Evolutionary conservation across 2,113 vertebrate species (phyloP).

Genomic region (Shinisaurus crocodilurus): DNA sequence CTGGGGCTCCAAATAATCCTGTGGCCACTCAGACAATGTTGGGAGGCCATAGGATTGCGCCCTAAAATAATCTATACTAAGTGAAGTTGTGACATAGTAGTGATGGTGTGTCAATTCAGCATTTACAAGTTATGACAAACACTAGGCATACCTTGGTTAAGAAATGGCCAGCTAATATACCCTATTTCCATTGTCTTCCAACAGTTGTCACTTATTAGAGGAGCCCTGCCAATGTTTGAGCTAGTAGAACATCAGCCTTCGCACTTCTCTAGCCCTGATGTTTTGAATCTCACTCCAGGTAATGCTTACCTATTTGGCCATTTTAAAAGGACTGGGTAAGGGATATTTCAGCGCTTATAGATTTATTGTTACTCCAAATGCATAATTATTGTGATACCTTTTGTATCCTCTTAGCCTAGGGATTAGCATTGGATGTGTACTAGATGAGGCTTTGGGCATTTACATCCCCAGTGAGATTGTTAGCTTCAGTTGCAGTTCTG

Average conservation of each 20-base stretch:
- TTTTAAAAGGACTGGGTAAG: neutral
- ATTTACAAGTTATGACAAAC: neutral
- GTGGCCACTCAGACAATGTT: no score
- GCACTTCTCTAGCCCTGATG: slow-evolving; percentile 89
- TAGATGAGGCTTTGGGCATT: neutral
- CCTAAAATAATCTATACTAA: neutral
- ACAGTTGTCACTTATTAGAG: slow-evolving; percentile 89
- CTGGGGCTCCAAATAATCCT: no score
- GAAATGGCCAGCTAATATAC: neutral
- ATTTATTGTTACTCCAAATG: neutral
- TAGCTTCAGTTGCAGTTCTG: neutral
- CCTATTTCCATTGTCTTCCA: slow-evolving; percentile 11
- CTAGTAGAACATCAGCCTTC: slow-evolving; percentile 93
- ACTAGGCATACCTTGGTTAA: neutral
- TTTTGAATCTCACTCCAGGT: slow-evolving; percentile 95
- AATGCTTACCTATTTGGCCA: slow-evolving; percentile 31
- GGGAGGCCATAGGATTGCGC: no score
- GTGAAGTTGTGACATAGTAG: neutral
- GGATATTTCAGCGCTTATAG: fast-evolving
- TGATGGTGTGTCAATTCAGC: neutral
- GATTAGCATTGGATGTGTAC: neutral
- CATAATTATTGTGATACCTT: neutral
- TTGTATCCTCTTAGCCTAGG: neutral
- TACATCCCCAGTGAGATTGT: neutral
- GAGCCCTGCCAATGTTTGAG: slow-evolving; percentile 94